Evolutionary conservation across 2,888 invertebrate species (phyloP).

Genomic region (Ecliptopera silaceata): DNA sequence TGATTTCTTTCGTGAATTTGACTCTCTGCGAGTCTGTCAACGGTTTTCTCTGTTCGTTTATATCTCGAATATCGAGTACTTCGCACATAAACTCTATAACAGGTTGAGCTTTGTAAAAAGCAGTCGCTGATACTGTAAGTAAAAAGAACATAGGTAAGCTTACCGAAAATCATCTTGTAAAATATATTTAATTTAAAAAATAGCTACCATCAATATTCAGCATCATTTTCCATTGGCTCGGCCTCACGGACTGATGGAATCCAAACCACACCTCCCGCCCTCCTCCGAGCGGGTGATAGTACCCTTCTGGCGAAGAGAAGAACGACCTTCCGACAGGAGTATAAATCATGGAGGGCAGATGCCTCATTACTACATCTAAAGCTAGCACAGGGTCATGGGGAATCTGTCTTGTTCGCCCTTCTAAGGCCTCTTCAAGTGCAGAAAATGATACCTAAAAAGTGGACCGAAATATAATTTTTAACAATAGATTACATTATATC

Average conservation of each 20-base stretch:
- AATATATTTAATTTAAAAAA: not conserved
- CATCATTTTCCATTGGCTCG: conserved; percentile 99
- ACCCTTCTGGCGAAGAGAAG: conserved; percentile 99
- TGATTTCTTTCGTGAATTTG: conserved; percentile 99
- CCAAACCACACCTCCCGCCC: conserved; percentile 99
- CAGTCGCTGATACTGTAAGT: conserved; percentile 96
- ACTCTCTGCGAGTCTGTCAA: conserved; percentile 99
- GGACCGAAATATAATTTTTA: not conserved
- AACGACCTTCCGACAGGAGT: conserved; percentile 99
- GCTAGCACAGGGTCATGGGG: conserved; percentile 98
- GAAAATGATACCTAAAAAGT: conserved; percentile 90
- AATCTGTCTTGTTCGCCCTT: conserved; percentile 97
- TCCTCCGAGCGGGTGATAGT: conserved; percentile 98
- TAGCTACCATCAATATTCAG: conserved; percentile 97
- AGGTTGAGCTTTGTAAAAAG: conserved; percentile 99
- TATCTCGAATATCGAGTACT: conserved; percentile 97
- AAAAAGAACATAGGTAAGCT: not conserved
- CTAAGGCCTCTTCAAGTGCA: conserved; percentile 98
- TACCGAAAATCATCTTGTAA: not conserved
- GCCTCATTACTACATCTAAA: conserved; percentile 99
- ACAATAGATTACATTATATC: not conserved
- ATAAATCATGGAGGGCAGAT: conserved; percentile 99
- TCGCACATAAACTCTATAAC: conserved; percentile 99
- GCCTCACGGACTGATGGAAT: conserved; percentile 99
- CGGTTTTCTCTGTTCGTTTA: conserved; percentile 97